Conservation (phyloP, 2,113 vertebrate genomes). For the Oplegnathus fasciatus region DNA sequence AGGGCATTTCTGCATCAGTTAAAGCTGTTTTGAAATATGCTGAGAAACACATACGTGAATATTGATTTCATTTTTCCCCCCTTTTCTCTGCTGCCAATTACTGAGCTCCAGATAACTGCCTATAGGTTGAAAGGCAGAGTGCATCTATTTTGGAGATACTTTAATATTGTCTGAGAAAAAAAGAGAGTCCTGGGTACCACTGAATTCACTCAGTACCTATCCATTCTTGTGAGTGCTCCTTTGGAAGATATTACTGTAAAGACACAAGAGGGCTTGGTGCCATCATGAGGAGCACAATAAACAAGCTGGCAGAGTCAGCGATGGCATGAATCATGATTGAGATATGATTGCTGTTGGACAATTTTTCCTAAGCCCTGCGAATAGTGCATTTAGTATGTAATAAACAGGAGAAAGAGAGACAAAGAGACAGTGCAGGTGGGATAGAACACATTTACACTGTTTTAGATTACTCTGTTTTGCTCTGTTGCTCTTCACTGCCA, state of each 20-base stretch:
- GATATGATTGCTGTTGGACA: conserved; percentile 65
- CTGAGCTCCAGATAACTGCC: conserved; percentile 70
- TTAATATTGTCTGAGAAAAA: conserved; percentile 59
- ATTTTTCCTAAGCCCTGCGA: conserved; percentile 54
- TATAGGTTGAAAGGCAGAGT: conserved; percentile 60
- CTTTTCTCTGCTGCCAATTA: conserved; percentile 75
- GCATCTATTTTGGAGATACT: conserved; percentile 66
- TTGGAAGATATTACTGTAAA: conserved; percentile 67
- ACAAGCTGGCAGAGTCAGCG: conserved; percentile 68
- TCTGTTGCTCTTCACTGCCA: conserved; percentile 45
- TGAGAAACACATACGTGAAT: conserved; percentile 69
- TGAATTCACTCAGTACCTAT: conserved; percentile 41
- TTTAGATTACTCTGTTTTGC: conserved; percentile 48
- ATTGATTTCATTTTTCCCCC: conserved; percentile 71
- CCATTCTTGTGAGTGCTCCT: conserved; percentile 46
- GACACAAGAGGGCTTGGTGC: conserved; percentile 55
- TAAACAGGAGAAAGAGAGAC: conserved; percentile 25
- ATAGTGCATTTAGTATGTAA: conserved; percentile 62
- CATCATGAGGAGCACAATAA: conserved; percentile 61
- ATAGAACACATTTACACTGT: conserved; percentile 31
- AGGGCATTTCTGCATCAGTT: conserved; percentile 51
- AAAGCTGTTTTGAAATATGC: conserved; percentile 61
- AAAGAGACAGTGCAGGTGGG: conserved; percentile 34
- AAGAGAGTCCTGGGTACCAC: conserved; percentile 30
- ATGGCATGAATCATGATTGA: conserved; percentile 71